Percentiles rank a stretch among this genome's conserved stretches.
Evolutionary conservation across 2,113 vertebrate genomes (phyloP).

Genomic region (Myotis davidii): DNA sequence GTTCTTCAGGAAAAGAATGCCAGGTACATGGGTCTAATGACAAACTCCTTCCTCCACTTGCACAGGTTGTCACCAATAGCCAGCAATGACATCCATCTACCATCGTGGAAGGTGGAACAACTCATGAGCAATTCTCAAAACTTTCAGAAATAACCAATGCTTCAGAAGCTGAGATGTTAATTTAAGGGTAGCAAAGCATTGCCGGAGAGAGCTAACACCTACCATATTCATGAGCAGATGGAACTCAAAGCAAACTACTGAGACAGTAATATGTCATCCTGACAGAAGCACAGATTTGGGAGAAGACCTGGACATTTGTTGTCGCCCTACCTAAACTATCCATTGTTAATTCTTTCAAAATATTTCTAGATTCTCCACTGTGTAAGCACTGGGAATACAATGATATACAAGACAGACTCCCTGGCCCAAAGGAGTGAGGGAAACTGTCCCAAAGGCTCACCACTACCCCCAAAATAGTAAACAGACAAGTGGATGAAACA

Average conservation of each 20-base stretch:
- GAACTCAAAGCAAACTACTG: neutral
- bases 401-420: neutral
- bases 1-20: neutral
- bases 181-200: neutral
- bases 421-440: neutral
- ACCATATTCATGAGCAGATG: neutral
- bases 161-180: neutral
- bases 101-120: neutral
- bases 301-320: neutral
- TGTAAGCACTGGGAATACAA: neutral
- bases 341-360: neutral
- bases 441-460: neutral
- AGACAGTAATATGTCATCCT: neutral
- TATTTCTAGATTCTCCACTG: neutral
- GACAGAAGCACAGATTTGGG: neutral
- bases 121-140: neutral
- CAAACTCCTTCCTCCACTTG: neutral
- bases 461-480: neutral
- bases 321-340: neutral
- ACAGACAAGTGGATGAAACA: neutral
- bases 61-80: neutral
- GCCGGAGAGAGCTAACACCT: neutral
- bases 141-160: neutral
- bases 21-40: neutral
- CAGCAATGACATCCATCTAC: neutral